Conservation (phyloP, 2,113 vertebrate species). For the Tylochromis polylepis region DNA sequence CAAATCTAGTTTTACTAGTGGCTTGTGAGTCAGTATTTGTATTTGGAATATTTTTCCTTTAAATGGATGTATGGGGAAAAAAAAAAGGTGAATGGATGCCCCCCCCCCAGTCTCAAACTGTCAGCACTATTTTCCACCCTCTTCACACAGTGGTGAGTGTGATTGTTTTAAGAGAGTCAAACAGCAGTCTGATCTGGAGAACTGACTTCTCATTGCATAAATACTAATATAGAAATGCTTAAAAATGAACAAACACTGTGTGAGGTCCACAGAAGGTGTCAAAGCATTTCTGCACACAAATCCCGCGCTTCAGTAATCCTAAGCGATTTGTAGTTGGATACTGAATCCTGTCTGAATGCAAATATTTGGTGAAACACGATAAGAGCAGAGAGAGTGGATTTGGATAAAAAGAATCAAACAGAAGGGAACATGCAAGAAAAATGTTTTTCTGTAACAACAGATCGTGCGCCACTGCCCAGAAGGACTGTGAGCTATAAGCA, state of each 20-base stretch:
- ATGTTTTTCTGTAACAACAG: conserved; percentile 40
- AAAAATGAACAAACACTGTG: neutral
- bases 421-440: neutral
- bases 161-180: neutral
- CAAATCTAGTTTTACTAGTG: neutral
- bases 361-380: conserved; percentile 56
- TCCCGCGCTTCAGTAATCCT: neutral
- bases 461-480: conserved; percentile 4
- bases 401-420: conserved; percentile 25
- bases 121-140: conserved; percentile 6
- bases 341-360: conserved; percentile 33
- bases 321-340: neutral
- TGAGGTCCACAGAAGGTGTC: conserved; percentile 15
- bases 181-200: neutral
- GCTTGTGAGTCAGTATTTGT: neutral
- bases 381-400: conserved; percentile 17
- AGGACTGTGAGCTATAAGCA: neutral
- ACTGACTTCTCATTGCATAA: neutral
- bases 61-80: neutral
- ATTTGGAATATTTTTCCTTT: neutral
- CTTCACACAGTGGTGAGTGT: neutral
- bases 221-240: neutral
- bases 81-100: neutral
- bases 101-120: neutral
- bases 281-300: conserved; percentile 2